Evolutionary conservation across 2,113 vertebrate species (phyloP).

Genomic region (Capreolus pygargus): DNA sequence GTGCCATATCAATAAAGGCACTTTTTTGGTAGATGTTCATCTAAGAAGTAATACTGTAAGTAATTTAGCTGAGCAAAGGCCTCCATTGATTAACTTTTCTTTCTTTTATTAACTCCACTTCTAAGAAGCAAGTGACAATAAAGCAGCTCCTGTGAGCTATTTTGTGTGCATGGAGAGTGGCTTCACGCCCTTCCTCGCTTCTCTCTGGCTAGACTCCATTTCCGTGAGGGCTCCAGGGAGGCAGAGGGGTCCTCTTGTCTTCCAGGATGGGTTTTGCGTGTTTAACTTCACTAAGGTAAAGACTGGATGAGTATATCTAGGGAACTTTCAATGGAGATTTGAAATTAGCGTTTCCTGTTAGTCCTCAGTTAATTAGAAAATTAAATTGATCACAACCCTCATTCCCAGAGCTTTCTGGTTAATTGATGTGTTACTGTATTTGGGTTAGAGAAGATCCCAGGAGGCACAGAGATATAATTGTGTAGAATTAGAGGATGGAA

Average conservation of each 20-base stretch:
- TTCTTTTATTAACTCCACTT: not conserved
- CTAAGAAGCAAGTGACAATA: not conserved
- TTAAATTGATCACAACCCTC: slow-evolving; percentile 55
- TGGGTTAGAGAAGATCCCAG: slow-evolving; percentile 18
- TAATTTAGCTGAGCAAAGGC: not conserved
- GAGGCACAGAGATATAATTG: not conserved
- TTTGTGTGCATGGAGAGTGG: rapidly evolving
- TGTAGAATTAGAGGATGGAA: not conserved
- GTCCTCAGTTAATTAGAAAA: slow-evolving; percentile 58
- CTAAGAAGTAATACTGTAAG: not conserved
- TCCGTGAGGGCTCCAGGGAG: not conserved
- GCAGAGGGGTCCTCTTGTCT: not conserved
- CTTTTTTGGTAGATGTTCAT: not conserved
- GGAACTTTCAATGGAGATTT: not conserved
- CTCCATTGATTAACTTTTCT: not conserved
- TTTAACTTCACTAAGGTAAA: not conserved
- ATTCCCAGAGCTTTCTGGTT: slow-evolving; percentile 48
- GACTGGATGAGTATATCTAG: not conserved
- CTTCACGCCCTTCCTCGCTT: rapidly evolving
- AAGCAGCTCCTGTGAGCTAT: no score
- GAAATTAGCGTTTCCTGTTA: not conserved
- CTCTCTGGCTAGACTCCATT: rapidly evolving
- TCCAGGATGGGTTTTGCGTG: not conserved
- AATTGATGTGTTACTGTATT: slow-evolving; percentile 45
- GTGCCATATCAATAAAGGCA: not conserved